Evolutionary conservation across 1,140 invertebrate genomes (phyloP).

Genomic region (Nixonia krombeini): DNA sequence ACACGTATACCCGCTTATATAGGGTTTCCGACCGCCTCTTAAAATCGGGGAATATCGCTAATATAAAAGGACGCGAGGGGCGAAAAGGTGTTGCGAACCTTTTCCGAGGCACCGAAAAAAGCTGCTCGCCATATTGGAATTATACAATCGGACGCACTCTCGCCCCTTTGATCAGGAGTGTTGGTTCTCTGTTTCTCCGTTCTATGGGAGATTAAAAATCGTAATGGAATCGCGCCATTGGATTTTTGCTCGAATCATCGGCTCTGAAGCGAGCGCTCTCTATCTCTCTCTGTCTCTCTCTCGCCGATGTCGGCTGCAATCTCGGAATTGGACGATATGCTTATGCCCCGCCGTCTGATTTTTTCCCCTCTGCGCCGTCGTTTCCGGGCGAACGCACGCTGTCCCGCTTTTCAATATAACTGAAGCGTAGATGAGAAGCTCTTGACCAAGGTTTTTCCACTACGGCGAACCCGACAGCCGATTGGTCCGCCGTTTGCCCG

Average conservation of each 20-base stretch:
- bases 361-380: conserved; percentile 20
- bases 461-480: conserved; percentile 2
- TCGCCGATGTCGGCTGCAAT: conserved; percentile 20
- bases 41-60: no score
- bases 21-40: no score
- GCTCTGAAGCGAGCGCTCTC: conserved; percentile 4
- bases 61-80: no score
- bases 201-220: conserved; percentile 32
- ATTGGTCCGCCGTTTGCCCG: conserved; percentile 11
- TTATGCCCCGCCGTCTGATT: conserved; percentile 6
- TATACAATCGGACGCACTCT: not conserved
- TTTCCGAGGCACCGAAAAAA: conserved; percentile 29
- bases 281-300: no score
- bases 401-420: conserved; percentile 22
- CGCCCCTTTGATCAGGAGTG: conserved; percentile 3
- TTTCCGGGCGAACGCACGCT: conserved; percentile 26
- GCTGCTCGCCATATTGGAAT: not conserved
- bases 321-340: conserved; percentile 39
- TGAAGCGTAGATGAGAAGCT: conserved; percentile 25
- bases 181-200: conserved; percentile 15
- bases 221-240: conserved; percentile 39
- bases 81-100: conserved; percentile 37
- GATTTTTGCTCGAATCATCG: conserved; percentile 9
- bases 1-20: no score
- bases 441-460: conserved; percentile 17